These are phyloP conservation scores for Lucilia cuprina DNA, from an alignment of 1,140 invertebrate species.

Conservation along the genomic window DNA sequence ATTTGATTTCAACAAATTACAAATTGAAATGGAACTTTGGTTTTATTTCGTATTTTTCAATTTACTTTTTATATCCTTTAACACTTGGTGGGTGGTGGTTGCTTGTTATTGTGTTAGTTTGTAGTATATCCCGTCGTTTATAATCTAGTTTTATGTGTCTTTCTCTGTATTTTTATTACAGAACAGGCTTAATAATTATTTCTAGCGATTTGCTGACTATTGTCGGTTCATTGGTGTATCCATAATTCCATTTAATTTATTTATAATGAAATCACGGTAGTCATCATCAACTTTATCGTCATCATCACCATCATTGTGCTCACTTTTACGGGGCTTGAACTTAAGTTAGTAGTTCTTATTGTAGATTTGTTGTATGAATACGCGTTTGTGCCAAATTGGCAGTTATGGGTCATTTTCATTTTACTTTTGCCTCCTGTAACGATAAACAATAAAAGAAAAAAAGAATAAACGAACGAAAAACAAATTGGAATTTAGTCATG, in stretches of 20 bases:
- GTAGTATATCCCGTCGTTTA: background rate
- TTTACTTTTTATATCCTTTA: background rate
- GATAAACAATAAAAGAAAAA: no score
- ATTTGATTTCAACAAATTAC: slow-evolving; percentile 20
- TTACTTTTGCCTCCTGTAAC: background rate
- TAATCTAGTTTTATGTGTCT: slow-evolving; percentile 16
- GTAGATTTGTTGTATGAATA: background rate
- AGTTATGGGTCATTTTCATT: slow-evolving; percentile 21
- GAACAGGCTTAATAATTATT: background rate
- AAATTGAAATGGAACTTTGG: slow-evolving; percentile 9
- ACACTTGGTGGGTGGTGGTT: slow-evolving; percentile 3
- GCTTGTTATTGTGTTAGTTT: background rate
- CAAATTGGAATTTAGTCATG: slow-evolving; percentile 36
- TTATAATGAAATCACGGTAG: slow-evolving; percentile 8
- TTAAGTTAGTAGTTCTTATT: slow-evolving; percentile 26
- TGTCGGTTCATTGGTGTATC: background rate
- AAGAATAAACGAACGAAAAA: background rate
- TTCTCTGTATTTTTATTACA: background rate
- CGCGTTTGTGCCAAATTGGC: background rate
- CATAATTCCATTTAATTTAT: slow-evolving; percentile 24
- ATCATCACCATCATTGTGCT: no score
- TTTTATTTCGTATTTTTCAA: background rate
- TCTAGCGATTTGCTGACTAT: background rate
- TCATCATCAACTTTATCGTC: background rate
- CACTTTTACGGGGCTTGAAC: background rate